Evolutionary conservation across 2,797 vertebrate species (phyloP), one percentile per base, ranked within the genome.

Genomic region (Pteropus rufus): DNA sequence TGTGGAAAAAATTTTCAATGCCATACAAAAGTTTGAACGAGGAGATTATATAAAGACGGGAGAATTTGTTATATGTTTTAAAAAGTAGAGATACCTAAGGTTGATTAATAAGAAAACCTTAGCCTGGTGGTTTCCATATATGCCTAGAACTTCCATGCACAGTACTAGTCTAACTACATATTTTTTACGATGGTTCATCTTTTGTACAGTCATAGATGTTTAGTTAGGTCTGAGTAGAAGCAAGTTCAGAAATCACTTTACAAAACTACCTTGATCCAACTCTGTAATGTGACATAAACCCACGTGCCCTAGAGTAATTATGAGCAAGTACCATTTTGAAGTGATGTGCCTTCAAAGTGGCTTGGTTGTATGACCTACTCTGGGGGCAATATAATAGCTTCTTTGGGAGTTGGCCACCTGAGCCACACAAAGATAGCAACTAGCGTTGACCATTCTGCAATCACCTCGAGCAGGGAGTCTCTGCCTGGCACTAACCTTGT

Each of bases 321-420:
- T 62, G 81, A 95, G 39, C 54, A 15, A 2, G 12, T 80, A 56
- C 21, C 90, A 36, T 94, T 94, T 96, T 95, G 86, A 96, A 97
- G 72, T 44, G n/a, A 73, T 24, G 69, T 11, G 24, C 76, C 91
- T 39, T 94, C 58, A 62, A 64, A 90, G 62, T 89, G 87, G 79
- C 81, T 69, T 73, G 2, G 10, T 23, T 36, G 31, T 58, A 15
- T 73, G 31, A 46, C 34, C 82, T 39, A 23, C 46, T 44, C 54
- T 54, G 21, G 5, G 76, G 24, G 29, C 56, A 62, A 24, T 31
- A 23, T 4, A 39, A 80, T 41, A 82, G 56, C n/a, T 86, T 85
- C 56, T 18, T 2, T 44, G 58, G 60, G 69, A 65, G 16, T 4
- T 54, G 34, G 2, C 1, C 41, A 16, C 18, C 23, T 19, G 16